Evolutionary conservation across 92 coral and sea anemone species (phyloP).

Genomic region (Micromussa lordhowensis): DNA sequence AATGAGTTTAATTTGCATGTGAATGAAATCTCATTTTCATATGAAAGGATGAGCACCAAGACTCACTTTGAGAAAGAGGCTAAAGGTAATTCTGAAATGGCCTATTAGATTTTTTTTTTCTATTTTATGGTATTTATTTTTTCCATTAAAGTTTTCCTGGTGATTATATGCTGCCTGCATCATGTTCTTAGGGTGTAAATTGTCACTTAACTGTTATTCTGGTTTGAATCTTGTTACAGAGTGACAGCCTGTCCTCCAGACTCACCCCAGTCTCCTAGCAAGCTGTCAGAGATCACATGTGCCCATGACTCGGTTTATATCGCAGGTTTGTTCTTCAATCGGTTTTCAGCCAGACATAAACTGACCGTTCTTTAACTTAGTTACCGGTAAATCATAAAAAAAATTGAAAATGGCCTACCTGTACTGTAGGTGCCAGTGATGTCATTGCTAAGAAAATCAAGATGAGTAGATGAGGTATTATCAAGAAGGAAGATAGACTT

Average conservation of each 20-base stretch:
- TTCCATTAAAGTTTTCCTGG: neutral
- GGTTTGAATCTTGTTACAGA: conserved; percentile 16
- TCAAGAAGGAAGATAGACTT: too few species aligned
- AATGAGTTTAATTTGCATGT: too few species aligned
- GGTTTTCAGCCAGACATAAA: neutral
- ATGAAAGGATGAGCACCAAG: too few species aligned
- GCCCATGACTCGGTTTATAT: conserved; percentile 71
- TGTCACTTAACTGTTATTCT: neutral
- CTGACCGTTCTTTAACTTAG: neutral
- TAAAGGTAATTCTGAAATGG: too few species aligned
- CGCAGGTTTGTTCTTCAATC: conserved; percentile 70
- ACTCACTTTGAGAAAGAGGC: too few species aligned
- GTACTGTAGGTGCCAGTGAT: too few species aligned
- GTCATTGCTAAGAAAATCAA: too few species aligned
- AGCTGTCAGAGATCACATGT: conserved; percentile 60
- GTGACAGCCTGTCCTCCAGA: conserved; percentile 43
- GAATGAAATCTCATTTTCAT: too few species aligned
- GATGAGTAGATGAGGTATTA: too few species aligned
- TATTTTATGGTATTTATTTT: too few species aligned
- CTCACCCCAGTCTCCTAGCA: conserved; percentile 8
- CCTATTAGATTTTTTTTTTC: neutral
- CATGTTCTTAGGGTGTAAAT: neutral
- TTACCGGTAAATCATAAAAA: too few species aligned
- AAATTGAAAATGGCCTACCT: too few species aligned
- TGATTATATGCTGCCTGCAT: neutral